These are phyloP conservation scores for Seira sanloemensis DNA, from an alignment of 2,888 invertebrate species.

Conservation along the genomic window DNA sequence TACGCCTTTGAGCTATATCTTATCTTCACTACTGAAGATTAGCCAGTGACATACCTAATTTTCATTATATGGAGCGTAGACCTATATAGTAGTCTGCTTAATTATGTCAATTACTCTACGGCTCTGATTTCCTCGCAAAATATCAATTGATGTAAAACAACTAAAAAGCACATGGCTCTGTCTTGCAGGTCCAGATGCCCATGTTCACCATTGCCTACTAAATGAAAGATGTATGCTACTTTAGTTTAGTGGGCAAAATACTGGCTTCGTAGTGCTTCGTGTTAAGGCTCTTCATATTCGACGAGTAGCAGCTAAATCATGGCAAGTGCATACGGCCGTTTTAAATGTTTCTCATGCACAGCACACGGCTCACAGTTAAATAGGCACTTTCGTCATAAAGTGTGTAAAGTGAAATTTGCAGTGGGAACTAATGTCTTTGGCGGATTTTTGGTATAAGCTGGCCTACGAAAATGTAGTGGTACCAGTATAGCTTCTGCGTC, in stretches of 20 bases:
- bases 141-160: not conserved
- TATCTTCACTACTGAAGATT: not conserved
- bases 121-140: not conserved
- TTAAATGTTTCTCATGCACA: not conserved
- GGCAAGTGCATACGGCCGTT: not conserved
- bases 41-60: not conserved
- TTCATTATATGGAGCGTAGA: not conserved
- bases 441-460: conserved; percentile 19
- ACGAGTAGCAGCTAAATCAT: not conserved
- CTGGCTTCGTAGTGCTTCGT: not conserved
- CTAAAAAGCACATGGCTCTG: not conserved
- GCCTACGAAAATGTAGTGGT: not conserved
- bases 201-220: not conserved
- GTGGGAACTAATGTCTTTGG: conserved; percentile 16
- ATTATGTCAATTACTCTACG: not conserved
- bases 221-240: too few species aligned
- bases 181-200: conserved; percentile 4
- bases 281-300: not conserved
- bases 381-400: not conserved
- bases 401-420: not conserved
- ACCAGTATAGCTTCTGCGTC: conserved; percentile 25
- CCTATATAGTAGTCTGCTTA: not conserved
- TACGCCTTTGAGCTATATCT: not conserved
- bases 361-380: not conserved
- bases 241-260: conserved; percentile 1